A percentile compares a stretch with the other conserved stretches of the same genome.
phyloP scores from a whole-genome alignment of 1,140 invertebrate genomes.

The Oscheius sp. region DNA sequence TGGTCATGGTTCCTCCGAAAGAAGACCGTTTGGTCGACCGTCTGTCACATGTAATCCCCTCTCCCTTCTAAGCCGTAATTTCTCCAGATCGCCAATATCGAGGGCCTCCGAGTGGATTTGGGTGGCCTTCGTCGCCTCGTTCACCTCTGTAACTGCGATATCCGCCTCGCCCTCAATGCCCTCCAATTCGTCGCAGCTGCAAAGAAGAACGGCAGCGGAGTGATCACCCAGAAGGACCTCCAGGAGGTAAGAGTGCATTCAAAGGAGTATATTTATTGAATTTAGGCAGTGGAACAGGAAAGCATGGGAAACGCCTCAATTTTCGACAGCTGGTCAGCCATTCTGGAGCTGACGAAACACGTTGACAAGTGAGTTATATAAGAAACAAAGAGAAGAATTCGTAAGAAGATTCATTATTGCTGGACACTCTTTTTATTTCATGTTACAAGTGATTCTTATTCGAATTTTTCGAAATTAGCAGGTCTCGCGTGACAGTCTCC shows the following conservation, averaged over 20 bases:
- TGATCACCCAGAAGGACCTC: slow-evolving; percentile 11
- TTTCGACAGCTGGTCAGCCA: slow-evolving; percentile 18
- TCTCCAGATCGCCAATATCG: not conserved
- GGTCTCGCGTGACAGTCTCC: too few relatives aligned
- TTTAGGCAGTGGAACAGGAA: slow-evolving; percentile 23
- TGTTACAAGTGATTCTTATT: too few relatives aligned
- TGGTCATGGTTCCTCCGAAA: slow-evolving; percentile 60
- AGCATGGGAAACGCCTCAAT: slow-evolving; percentile 3
- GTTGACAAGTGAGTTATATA: not conserved
- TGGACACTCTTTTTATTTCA: too few relatives aligned
- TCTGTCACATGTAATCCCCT: not conserved
- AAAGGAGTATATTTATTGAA: not conserved
- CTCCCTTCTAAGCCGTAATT: not conserved
- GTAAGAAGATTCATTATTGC: too few relatives aligned
- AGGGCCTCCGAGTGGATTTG: not conserved
- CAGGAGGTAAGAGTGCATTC: not conserved
- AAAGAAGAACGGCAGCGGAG: not conserved
- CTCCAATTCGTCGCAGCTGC: slow-evolving; percentile 18
- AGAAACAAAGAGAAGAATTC: not conserved
- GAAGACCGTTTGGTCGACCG: not conserved
- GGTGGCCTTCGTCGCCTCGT: slow-evolving; percentile 3
- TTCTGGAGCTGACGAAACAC: slow-evolving; percentile 19
- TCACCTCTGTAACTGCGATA: slow-evolving; percentile 17
- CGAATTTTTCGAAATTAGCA: too few relatives aligned
- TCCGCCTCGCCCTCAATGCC: slow-evolving; percentile 19